Evolutionary conservation across 2,888 invertebrate genomes (phyloP), one percentile per base, ranked within the genome.

Genomic region (Xiphydria camelus): DNA sequence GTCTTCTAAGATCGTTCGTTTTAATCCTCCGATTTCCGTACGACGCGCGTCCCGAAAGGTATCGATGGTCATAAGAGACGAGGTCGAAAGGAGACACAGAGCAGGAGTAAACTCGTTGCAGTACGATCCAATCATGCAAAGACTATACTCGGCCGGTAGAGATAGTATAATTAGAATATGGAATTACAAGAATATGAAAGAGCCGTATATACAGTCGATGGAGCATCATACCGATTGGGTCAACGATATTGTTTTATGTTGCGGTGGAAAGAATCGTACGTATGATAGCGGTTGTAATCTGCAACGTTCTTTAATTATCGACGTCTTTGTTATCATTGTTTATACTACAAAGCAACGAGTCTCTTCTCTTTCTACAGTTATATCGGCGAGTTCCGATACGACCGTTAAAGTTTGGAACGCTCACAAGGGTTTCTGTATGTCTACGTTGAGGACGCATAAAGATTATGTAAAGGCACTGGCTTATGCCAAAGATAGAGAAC

Each of bases 221-320:
- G 98, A 99, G 75, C 98, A 99, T 77, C 99, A 99, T 75, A 98
- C 97, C 2, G 99, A 99, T 77, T 99, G 99, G 99, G 97, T 99
- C 36, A 99, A 99, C 77, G 99, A 99, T 78, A 94, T 99, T 71
- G 91, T 98, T 25, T 81, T 99, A 19, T 99, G 98, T 75, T 97
- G 97, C 76, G 91, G 91, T 55, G 98, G 98, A 23, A 89, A 93
- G 76, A 95, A 97, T 77, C 83, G 92, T 92, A 78, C 78, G 83
- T 78, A 34, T 41, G 37, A 39, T 12, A 21, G 9, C 2, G 25
- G 25, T 29, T 4, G 12, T 4, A 10, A n/a, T 9, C 4, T 5
- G 4, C 14, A 37, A 7, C 10, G 14, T 22, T 4, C 6, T 12
- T 37, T n/a, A 34, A 10, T 34, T 45, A 45, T 40, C 4, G 10